A percentile compares a stretch with the other conserved stretches of the same genome.
These are phyloP conservation scores for Eudorcas thomsonii DNA, from an alignment of 2,113 vertebrate species.

Conservation along the genomic window DNA sequence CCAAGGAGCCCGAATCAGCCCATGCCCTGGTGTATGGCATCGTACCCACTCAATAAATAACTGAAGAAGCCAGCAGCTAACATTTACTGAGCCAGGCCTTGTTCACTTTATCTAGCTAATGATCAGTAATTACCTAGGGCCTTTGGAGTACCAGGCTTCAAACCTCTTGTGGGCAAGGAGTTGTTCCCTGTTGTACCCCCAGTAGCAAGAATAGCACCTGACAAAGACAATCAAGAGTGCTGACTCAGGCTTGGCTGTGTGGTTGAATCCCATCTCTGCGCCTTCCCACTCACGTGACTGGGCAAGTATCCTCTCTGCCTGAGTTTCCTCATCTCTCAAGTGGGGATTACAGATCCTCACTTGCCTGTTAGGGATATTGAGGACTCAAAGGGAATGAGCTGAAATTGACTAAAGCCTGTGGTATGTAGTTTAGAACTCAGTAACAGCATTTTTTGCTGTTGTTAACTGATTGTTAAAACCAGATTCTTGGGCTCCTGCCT, in stretches of 20 bases:
- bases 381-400: not conserved
- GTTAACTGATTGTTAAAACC: not conserved
- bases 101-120: not conserved
- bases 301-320: not conserved
- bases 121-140: no score
- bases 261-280: not conserved
- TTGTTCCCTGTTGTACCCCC: not conserved
- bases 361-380: slow-evolving; percentile 18
- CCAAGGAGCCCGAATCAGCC: not conserved
- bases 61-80: not conserved
- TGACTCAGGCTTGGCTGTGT: not conserved
- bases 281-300: not conserved
- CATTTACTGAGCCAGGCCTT: not conserved
- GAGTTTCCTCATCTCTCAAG: not conserved
- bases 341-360: not conserved
- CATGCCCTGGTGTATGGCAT: not conserved
- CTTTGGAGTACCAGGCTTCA: not conserved
- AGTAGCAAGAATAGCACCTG: no score
- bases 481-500: not conserved
- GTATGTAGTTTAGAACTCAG: not conserved
- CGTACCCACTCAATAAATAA: not conserved
- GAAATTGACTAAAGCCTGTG: not conserved
- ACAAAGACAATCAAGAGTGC: not conserved
- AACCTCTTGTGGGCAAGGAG: not conserved
- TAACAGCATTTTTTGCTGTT: not conserved